Evolutionary conservation across 2,113 vertebrate species (phyloP).

Genomic region (Australoheros scitulus): DNA sequence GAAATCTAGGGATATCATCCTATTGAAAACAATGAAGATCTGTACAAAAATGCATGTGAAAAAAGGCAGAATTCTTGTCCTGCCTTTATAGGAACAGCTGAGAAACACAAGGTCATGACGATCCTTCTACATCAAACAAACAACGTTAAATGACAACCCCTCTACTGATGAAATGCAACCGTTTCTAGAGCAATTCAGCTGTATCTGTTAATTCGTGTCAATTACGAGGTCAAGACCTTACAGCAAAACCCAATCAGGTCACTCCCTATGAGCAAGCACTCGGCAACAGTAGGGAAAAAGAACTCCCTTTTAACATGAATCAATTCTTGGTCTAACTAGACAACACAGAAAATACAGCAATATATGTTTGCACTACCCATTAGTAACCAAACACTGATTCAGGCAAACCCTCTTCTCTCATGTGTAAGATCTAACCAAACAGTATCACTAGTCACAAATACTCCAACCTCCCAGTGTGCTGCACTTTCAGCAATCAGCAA

Average conservation of each 20-base stretch:
- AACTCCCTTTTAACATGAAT: background rate
- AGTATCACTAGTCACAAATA: conserved; percentile 15
- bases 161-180: background rate
- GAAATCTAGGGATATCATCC: background rate
- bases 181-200: background rate
- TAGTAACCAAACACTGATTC: background rate
- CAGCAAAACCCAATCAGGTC: background rate
- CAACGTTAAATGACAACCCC: background rate
- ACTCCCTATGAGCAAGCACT: background rate
- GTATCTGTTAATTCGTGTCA: background rate
- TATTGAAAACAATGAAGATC: background rate
- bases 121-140: background rate
- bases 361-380: background rate
- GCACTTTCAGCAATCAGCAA: conserved; percentile 42
- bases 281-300: background rate
- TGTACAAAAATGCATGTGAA: background rate
- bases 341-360: background rate
- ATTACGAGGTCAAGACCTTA: background rate
- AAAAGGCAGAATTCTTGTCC: background rate
- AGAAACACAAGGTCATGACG: background rate
- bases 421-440: conserved; percentile 1
- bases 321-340: background rate
- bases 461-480: conserved; percentile 27
- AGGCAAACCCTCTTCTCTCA: background rate
- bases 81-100: background rate